Evolutionary conservation across 2,113 vertebrate species (phyloP), one percentile per base, ranked within the genome.

Genomic region (Potamarius usumacintae): DNA sequence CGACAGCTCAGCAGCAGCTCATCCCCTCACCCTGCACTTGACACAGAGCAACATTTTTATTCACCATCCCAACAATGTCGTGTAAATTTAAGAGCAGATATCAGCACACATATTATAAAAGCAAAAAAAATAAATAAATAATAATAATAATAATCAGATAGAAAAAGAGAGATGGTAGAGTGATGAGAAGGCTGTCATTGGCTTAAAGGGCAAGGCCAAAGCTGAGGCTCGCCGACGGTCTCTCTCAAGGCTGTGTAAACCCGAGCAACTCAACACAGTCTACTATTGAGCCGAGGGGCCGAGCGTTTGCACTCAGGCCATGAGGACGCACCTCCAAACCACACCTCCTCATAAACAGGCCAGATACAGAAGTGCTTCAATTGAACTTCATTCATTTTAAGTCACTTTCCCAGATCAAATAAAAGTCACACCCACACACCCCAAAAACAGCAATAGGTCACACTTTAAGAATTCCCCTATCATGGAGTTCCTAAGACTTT

Each of bases 1-100:
- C 88, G 14, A 90, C 91, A 87, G 91, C 90, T 94, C 92, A 91
- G 93, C 90, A 81, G 86, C 80, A 91, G 92, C 82, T 88, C 78
- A 88, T 90, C 86, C 89, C 88, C 92, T 92, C 92, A 92, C 88
- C n/a, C 85, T 77, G 88, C 79, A 42, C 57, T 82, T 88, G 83
- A 88, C 72, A 34, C 91, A 88, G 90, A 91, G 92, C 72, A 90
- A 89, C 62, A 92, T 91, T 91, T 90, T 81, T 53, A 92, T 91
- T 88, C 90, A 90, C 85, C 34, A 25, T 69, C 86, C 90, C 86
- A 1, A 80, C 88, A 74, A 58, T 5, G 25, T 42, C 62, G 14
- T 42, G 10, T 14, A 15, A 30, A 87, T 81, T 74, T 71, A 72
- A 63, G 48, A 62, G 25, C 55, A 22, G 79, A 62, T 25, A 58